Percentiles rank a stretch among this genome's conserved stretches.
phyloP scores from a whole-genome alignment of 1,140 invertebrate genomes.

The Drosophila carrolli region DNA sequence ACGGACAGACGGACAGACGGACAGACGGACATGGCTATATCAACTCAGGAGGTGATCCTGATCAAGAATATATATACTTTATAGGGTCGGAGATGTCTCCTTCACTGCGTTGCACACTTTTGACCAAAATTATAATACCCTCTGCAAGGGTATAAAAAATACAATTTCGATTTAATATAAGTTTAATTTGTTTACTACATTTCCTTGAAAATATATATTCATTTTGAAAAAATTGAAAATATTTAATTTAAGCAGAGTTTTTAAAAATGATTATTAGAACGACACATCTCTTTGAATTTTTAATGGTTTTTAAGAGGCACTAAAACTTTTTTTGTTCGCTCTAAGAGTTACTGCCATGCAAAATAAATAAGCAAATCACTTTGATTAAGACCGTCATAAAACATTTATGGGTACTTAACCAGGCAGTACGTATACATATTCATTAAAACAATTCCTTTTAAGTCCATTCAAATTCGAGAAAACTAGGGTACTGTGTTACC shows the following conservation, averaged over 20 bases:
- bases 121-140: no score
- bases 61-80: no score
- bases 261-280: not conserved
- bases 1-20: no score
- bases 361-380: slow-evolving; percentile 9
- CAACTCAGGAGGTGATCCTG: no score
- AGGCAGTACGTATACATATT: slow-evolving; percentile 7
- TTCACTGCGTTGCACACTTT: no score
- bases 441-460: slow-evolving; percentile 11
- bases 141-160: no score
- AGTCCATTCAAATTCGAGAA: slow-evolving; percentile 8
- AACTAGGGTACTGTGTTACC: slow-evolving; percentile 16
- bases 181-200: no score
- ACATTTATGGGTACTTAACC: slow-evolving; percentile 7
- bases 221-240: no score
- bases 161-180: no score
- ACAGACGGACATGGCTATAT: no score
- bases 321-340: not conserved
- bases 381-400: not conserved
- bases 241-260: not conserved
- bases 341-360: not conserved
- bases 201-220: no score
- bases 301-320: not conserved
- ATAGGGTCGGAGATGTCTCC: no score
- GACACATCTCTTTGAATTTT: not conserved